phyloP scores from a whole-genome alignment of 2,113 vertebrate genomes.

The Chaetops frenatus region DNA sequence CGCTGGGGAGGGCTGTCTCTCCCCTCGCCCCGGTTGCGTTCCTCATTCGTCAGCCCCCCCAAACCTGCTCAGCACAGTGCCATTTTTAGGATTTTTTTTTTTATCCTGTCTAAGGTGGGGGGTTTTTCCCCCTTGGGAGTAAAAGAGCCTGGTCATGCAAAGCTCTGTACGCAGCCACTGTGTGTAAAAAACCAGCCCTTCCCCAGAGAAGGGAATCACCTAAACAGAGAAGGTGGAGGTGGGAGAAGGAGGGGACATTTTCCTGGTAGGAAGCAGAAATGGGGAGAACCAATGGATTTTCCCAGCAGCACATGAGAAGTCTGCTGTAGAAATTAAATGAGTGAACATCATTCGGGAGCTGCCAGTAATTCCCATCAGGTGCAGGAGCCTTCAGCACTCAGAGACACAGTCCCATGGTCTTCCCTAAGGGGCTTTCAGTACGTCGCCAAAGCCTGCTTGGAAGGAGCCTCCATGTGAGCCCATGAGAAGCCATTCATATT shows the following conservation, averaged over 20 bases:
- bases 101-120: background rate
- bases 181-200: background rate
- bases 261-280: background rate
- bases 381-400: background rate
- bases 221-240: background rate
- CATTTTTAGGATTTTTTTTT: background rate
- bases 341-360: background rate
- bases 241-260: background rate
- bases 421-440: background rate
- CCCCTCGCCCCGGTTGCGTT: background rate
- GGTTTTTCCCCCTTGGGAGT: fast-evolving
- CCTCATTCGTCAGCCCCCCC: background rate
- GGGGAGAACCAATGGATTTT: background rate
- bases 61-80: background rate
- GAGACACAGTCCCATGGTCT: background rate
- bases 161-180: fast-evolving
- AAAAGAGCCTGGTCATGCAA: background rate
- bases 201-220: background rate
- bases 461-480: background rate
- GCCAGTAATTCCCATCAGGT: background rate
- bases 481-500: background rate
- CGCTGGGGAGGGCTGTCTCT: slow-evolving; percentile 23
- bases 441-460: fast-evolving
- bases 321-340: background rate
- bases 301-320: background rate